These are phyloP conservation scores for Drosophila ustulata DNA, from an alignment of 2,888 invertebrate species.

Conservation along the genomic window DNA sequence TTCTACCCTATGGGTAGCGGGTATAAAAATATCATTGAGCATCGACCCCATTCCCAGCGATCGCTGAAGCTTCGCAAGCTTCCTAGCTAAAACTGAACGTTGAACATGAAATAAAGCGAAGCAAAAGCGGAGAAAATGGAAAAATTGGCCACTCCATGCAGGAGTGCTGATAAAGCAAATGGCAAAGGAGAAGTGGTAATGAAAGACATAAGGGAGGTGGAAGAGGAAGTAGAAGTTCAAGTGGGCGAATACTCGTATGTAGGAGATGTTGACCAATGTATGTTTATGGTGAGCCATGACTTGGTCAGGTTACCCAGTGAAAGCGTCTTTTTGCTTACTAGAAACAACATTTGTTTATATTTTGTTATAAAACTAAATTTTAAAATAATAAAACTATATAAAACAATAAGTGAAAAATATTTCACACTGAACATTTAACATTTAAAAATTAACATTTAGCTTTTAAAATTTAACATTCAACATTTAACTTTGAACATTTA, in stretches of 20 bases:
- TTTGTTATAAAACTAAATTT: neutral
- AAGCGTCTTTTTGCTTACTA: neutral
- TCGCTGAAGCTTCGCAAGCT: neutral
- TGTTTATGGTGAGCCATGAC: constrained; percentile 7
- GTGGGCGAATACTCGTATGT: neutral
- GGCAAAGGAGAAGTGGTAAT: neutral
- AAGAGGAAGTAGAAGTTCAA: neutral
- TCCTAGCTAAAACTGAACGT: constrained; percentile 19
- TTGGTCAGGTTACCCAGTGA: constrained; percentile 16
- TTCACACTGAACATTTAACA: too few species aligned
- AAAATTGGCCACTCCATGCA: constrained; percentile 68
- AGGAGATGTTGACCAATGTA: constrained; percentile 1
- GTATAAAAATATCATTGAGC: constrained; percentile 14
- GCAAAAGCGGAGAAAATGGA: constrained; percentile 53
- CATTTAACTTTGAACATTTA: neutral
- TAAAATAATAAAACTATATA: too few species aligned
- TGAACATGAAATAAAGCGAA: constrained; percentile 27
- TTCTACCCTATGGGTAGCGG: too few species aligned
- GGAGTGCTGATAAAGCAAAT: constrained; percentile 10
- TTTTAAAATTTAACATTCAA: too few species aligned
- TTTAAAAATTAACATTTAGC: too few species aligned
- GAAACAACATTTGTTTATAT: fast-evolving
- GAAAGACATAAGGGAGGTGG: neutral
- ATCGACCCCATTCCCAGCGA: neutral
- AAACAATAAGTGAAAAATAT: too few species aligned